phyloP scores from a whole-genome alignment of 1,140 invertebrate species.

The Zelostemma sp. region DNA sequence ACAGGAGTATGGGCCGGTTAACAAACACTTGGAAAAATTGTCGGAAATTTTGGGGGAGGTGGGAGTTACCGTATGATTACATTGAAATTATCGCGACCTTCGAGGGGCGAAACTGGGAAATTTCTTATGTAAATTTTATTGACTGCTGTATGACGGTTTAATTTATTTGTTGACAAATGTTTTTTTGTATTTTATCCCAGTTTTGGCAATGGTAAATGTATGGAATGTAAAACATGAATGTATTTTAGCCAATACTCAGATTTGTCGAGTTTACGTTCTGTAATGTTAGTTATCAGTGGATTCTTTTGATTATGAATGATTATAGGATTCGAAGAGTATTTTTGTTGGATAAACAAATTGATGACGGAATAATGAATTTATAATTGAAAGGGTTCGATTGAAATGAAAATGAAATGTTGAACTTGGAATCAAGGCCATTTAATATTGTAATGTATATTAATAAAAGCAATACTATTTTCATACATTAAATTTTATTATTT shows the following conservation, averaged over 20 bases:
- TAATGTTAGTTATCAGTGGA: no score
- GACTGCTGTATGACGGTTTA: no score
- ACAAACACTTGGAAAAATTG: slow-evolving; percentile 73
- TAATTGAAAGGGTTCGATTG: background rate
- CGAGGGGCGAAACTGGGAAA: no score
- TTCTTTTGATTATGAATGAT: no score
- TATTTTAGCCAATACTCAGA: background rate
- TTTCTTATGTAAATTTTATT: no score
- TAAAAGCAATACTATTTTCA: slow-evolving; percentile 5
- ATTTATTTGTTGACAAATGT: no score
- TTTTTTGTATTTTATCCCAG: no score
- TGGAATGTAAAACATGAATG: background rate
- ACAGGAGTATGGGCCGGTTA: slow-evolving; percentile 67
- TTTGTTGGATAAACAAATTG: no score
- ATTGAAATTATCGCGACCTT: no score
- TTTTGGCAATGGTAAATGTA: background rate
- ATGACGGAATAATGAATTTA: no score
- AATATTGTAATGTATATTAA: background rate
- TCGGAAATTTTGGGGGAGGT: slow-evolving; percentile 78
- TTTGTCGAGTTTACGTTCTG: no score
- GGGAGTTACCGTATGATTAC: slow-evolving; percentile 73
- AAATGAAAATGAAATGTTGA: background rate
- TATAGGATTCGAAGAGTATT: no score
- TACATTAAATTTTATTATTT: slow-evolving; percentile 1
- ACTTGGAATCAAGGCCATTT: background rate